Evolutionary conservation across 35 echinoderm and acorn worm genomes (phyloP), one percentile per base, ranked within the genome.

Genomic region (Lytechinus variegatus): DNA sequence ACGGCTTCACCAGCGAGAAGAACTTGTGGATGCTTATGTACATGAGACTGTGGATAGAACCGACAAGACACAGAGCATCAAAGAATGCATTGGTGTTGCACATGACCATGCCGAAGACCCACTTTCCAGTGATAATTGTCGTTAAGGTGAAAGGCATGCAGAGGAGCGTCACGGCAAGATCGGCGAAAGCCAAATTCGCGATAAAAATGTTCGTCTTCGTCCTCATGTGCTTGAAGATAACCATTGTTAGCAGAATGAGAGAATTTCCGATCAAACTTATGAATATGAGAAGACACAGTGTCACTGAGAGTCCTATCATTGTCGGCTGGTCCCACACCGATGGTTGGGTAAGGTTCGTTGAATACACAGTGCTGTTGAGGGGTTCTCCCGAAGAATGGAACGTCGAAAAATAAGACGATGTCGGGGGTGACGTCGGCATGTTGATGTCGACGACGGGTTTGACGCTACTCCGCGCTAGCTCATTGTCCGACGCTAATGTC

Each of bases 121-220:
- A 99, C 14, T 97, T 90, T 8, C 98, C 98, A 7, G 56, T 54
- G 9, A 97, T 89, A 6, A 99, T 72, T 1, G 98, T 98, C 1
- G 94, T 86, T 12, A 99, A 86, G 13, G 98, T 97, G 29, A 99
- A 97, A 52, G 98, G 98, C 98, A 99, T 99, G 58, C 96, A 97
- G 3, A 99, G 79, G 28, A 95, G 19, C 1, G 98, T 95, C 55
- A 99, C 96, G 9, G 96, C 98, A 5, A 99, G 54, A 55, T 99
- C 98, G 7, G 98, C 98, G 21, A 98, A 61, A 9, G 98, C 98
- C 33, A 99, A 93, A 87, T 98, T 99, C 24, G 96, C 86, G 33
- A 98, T 98, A 61, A 98, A 98, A 57, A 96, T 95, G 52, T 98
- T 99, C 53, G 98, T 99, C 53, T 97, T 98, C 6, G 96, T 99